Evolutionary conservation across 2,888 invertebrate genomes (phyloP).

Genomic region (Cheilosia soror): DNA sequence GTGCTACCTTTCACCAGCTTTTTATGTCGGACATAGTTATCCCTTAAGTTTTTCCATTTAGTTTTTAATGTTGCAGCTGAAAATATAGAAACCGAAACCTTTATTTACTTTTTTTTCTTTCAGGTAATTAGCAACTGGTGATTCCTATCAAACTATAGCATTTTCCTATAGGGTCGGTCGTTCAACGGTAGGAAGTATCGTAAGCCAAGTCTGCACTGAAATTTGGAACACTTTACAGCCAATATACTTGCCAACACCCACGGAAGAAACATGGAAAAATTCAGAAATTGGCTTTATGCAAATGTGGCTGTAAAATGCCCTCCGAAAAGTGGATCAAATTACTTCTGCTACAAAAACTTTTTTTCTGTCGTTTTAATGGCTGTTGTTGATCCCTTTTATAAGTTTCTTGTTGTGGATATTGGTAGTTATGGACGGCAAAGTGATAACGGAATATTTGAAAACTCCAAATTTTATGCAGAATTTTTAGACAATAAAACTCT

Average conservation of each 20-base stretch:
- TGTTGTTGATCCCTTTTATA: conserved; percentile 25
- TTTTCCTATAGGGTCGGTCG: conserved; percentile 15
- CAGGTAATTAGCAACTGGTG: conserved; percentile 28
- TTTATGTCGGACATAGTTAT: conserved; percentile 18
- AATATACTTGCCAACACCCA: conserved; percentile 25
- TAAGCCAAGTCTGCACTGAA: conserved; percentile 23
- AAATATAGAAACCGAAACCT: conserved; percentile 3
- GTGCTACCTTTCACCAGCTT: background rate
- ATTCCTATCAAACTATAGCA: conserved; percentile 7
- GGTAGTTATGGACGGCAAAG: conserved; percentile 14
- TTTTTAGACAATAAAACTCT: conserved; percentile 11
- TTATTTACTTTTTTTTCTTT: background rate
- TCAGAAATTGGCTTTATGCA: conserved; percentile 14
- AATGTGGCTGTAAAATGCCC: conserved; percentile 9
- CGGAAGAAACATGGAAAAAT: conserved; percentile 24
- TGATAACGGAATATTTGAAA: conserved; percentile 25
- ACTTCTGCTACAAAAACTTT: conserved; percentile 14
- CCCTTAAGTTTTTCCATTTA: conserved; percentile 18
- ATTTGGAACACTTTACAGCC: conserved; percentile 29
- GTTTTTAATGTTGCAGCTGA: conserved; percentile 10
- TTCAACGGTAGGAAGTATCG: background rate
- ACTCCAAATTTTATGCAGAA: conserved; percentile 15
- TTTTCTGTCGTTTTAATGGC: conserved; percentile 24
- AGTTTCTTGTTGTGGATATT: conserved; percentile 32
- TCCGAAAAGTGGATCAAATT: conserved; percentile 18